These are phyloP conservation scores for Lithophane ornitopus DNA, from an alignment of 2,888 invertebrate genomes.

Conservation along the genomic window DNA sequence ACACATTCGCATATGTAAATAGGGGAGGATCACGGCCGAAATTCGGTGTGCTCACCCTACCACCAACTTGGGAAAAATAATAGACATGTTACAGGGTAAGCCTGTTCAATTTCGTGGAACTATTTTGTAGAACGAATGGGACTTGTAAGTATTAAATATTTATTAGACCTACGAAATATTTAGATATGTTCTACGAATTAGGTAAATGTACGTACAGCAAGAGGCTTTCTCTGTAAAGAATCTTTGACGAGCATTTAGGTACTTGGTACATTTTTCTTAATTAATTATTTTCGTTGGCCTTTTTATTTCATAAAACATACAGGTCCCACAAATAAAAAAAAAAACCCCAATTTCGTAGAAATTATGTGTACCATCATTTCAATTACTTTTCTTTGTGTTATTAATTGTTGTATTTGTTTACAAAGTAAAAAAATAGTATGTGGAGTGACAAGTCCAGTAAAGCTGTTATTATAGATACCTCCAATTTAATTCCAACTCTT, in stretches of 20 bases:
- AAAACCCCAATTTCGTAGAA: too few species aligned
- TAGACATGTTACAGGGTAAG: constrained; percentile 40
- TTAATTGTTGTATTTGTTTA: too few species aligned
- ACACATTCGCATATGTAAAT: constrained; percentile 87
- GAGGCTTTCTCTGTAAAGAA: constrained; percentile 1
- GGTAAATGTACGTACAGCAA: background rate
- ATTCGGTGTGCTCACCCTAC: constrained; percentile 68
- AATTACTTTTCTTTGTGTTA: too few species aligned
- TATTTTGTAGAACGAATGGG: constrained; percentile 20
- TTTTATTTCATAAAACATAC: background rate
- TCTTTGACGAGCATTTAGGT: constrained; percentile 8
- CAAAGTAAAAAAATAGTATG: too few species aligned
- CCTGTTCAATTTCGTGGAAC: constrained; percentile 41
- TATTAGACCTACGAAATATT: constrained; percentile 15
- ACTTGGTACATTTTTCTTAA: background rate
- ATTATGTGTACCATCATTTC: too few species aligned
- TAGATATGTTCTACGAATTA: constrained; percentile 11
- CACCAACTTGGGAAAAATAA: constrained; percentile 65
- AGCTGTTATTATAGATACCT: too few species aligned
- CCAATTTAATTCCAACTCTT: too few species aligned
- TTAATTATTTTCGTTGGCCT: background rate
- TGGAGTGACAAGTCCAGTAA: too few species aligned
- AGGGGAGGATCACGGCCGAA: constrained; percentile 78
- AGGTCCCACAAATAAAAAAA: background rate
- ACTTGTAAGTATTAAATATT: constrained; percentile 21